Percentiles rank a stretch among this genome's conserved stretches.
Conservation (phyloP, 2,113 vertebrate species). For the Pelmatolapia mariae region DNA sequence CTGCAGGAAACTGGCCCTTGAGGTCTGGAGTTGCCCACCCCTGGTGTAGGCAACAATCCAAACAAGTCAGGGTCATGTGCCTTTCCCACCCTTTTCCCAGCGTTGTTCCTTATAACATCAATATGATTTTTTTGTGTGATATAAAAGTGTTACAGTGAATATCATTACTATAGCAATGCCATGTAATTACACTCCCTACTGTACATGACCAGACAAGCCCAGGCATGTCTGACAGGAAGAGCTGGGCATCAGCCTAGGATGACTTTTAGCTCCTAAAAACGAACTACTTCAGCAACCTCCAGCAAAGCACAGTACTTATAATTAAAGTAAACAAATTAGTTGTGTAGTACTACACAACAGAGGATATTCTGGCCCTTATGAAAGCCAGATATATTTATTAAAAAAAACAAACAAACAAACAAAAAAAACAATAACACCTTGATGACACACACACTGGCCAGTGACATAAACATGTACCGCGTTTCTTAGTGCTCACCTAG, state of each 20-base stretch:
- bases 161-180: background rate
- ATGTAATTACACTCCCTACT: background rate
- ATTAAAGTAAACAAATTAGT: background rate
- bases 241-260: background rate
- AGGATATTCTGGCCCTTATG: background rate
- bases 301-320: background rate
- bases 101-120: fast-evolving
- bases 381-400: background rate
- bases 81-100: background rate
- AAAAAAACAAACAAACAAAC: background rate
- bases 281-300: background rate
- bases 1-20: fast-evolving
- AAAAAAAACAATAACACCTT: background rate
- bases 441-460: background rate
- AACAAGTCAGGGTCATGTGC: background rate
- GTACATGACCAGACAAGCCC: background rate
- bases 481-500: background rate
- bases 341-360: background rate
- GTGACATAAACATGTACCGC: background rate
- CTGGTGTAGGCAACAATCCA: background rate
- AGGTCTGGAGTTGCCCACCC: background rate
- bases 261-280: background rate
- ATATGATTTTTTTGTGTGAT: background rate
- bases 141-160: background rate
- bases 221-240: background rate